Evolutionary conservation across 2,888 invertebrate genomes (phyloP).

Genomic region (Drosophila phalerata): DNA sequence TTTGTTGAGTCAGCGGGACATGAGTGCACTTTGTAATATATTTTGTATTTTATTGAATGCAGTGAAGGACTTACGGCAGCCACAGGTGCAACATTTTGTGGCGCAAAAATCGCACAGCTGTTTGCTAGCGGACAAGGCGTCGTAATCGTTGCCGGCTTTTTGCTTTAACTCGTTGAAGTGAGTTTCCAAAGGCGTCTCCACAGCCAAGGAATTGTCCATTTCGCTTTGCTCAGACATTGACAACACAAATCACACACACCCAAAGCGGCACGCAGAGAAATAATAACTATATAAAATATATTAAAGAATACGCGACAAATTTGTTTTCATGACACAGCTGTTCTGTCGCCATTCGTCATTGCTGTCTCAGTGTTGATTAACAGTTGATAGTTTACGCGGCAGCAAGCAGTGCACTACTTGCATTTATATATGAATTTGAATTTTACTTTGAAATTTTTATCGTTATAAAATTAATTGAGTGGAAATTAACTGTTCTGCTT

Average conservation of each 20-base stretch:
- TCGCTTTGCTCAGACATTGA: conserved; percentile 22
- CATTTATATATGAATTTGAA: conserved; percentile 24
- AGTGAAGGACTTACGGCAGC: conserved; percentile 48
- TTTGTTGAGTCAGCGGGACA: background rate
- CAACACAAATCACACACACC: background rate
- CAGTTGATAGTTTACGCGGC: background rate
- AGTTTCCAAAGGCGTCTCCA: background rate
- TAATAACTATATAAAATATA: background rate
- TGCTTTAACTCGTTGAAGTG: background rate
- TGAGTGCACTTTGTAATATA: background rate
- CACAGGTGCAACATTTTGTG: conserved; percentile 39
- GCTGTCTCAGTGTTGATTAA: conserved; percentile 43
- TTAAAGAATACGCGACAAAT: background rate
- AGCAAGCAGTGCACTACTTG: conserved; percentile 4
- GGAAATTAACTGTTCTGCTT: too few relatives aligned
- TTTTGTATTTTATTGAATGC: too few relatives aligned
- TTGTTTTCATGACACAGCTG: conserved; percentile 38
- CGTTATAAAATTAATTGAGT: background rate
- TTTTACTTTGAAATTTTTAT: background rate
- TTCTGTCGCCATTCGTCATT: background rate
- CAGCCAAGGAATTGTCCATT: background rate
- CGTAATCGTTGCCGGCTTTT: conserved; percentile 21
- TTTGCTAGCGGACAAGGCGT: conserved; percentile 17
- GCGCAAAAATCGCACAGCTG: conserved; percentile 37
- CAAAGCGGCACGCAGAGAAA: background rate